A percentile compares a stretch with the other conserved stretches of the same genome.
phyloP scores from a whole-genome alignment of 1,140 invertebrate genomes.

The Stegodyphus dumicola region DNA sequence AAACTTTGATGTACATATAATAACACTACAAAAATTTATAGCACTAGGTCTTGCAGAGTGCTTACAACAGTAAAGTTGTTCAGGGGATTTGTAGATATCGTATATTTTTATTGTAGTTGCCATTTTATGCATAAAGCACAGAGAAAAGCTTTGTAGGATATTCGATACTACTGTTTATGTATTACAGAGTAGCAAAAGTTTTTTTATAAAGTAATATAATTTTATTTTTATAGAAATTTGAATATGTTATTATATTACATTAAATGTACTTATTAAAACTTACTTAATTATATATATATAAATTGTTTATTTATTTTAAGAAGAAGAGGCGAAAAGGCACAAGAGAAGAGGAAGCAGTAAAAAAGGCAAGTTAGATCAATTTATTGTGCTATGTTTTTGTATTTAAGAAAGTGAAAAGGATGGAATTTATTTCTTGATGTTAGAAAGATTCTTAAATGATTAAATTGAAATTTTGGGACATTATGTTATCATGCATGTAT shows the following conservation, averaged over 20 bases:
- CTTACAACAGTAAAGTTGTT: no score
- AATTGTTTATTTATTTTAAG: not conserved
- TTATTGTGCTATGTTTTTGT: not conserved
- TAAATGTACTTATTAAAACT: not conserved
- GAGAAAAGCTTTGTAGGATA: no score
- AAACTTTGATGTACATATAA: no score
- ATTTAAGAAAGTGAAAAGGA: not conserved
- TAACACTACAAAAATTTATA: no score
- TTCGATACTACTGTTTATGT: no score
- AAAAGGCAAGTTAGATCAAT: slow-evolving; percentile 25
- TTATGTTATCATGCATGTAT: not conserved
- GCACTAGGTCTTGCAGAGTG: no score
- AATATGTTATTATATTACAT: not conserved
- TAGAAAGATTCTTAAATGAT: not conserved
- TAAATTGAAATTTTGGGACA: not conserved
- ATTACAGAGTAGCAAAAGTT: no score
- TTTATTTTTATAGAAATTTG: not conserved
- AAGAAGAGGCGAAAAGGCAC: slow-evolving; percentile 39
- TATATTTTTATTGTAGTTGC: no score
- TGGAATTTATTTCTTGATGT: not conserved
- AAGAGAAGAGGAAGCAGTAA: slow-evolving; percentile 49
- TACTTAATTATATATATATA: not conserved
- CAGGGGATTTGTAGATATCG: no score
- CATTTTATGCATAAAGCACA: no score
- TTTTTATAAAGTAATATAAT: no score